phyloP scores from a whole-genome alignment of 2,797 vertebrate species.

The Falco columbarius region DNA sequence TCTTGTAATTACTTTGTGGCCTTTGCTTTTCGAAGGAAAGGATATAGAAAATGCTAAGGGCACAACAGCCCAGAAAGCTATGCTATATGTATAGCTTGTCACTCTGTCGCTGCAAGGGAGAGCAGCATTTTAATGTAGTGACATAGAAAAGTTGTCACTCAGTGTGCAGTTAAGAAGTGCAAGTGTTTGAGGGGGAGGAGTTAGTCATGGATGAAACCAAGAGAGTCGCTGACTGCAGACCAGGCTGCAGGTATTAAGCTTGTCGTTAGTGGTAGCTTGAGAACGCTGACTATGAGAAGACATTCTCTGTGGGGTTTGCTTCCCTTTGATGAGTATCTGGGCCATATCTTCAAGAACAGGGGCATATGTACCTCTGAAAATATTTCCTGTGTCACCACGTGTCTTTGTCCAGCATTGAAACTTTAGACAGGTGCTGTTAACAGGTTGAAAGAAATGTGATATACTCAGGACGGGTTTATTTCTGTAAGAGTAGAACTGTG shows the following conservation, averaged over 20 bases:
- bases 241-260: neutral
- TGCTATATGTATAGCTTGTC: neutral
- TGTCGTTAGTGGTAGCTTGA: neutral
- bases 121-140: neutral
- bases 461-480: slow-evolving; percentile 7
- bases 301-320: neutral
- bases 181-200: neutral
- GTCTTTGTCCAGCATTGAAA: slow-evolving; percentile 42
- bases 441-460: slow-evolving; percentile 41
- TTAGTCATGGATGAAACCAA: neutral
- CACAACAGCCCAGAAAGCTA: neutral
- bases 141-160: neutral
- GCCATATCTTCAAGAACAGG: neutral
- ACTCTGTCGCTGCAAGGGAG: neutral
- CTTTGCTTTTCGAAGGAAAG: slow-evolving; percentile 2
- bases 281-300: neutral
- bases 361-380: neutral
- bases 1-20: neutral
- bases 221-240: neutral
- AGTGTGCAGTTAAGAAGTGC: neutral
- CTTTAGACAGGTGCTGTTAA: slow-evolving; percentile 32
- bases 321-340: neutral
- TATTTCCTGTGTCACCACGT: slow-evolving; percentile 14
- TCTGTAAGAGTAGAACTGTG: slow-evolving; percentile 19
- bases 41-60: neutral